Evolutionary conservation across 2,797 vertebrate species (phyloP), one percentile per base, ranked within the genome.

Genomic region (Heliangelus exortis): DNA sequence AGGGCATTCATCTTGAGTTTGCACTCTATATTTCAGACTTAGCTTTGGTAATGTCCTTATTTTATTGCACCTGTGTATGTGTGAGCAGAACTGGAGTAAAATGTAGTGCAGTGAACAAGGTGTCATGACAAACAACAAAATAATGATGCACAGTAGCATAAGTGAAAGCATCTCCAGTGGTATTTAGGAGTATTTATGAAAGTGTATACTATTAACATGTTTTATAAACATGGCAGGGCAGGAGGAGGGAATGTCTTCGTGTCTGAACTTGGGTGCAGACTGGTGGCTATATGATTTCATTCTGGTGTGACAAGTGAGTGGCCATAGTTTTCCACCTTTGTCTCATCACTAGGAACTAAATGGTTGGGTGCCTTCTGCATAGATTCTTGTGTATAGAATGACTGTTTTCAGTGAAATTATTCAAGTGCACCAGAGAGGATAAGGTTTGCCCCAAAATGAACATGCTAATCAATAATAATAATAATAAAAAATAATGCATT

Each of bases 401-500:
- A 58, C 48, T 67, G 33, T 59, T 87, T 86, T 81, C 51, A 48
- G 9, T 67, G n/a, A 39, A 39, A 19, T 88, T 79, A 17, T 41
- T 68, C 31, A 62, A 0, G 33, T 62, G 22, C 26, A 91, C 54
- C 62, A 41, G 58, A 78, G 82, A 69, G 43, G 48, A 28, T 85
- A 59, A 88, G 39, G 94, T 81, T 84, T 36, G 6, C 58, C 76
- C 58, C 68, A 55, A 82, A 88, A 92, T 91, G 84, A 93, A 66
- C 54, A 84, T 59, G n/a, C 33, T 84, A 88, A 81, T 92, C 61
- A 81, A 33, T 76, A 94, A 69, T 92, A 92, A 89, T 77, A 94
- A 39, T 36, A 36, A n/a, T 9, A 39, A 41, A 41, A 41, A 84
- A 72, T 91, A 88, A 91, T 79, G 29, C 15, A 6, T 87, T 82